These are phyloP conservation scores for Orius insidiosus DNA, from an alignment of 1,140 invertebrate species.

Conservation along the genomic window DNA sequence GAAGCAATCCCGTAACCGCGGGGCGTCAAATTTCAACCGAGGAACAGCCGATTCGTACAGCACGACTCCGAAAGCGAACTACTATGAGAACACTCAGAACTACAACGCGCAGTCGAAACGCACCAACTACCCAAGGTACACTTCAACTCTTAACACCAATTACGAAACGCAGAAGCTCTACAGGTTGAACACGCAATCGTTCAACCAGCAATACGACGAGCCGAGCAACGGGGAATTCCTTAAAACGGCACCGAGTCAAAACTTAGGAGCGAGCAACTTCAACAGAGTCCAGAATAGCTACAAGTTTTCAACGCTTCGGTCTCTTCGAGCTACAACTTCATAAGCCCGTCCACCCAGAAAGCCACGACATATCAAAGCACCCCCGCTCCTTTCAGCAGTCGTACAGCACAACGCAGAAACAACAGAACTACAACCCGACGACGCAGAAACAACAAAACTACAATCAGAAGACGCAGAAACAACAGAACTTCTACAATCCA, in stretches of 20 bases:
- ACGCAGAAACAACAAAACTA: background rate
- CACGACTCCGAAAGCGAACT: slow-evolving; percentile 14
- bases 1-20: slow-evolving; percentile 2
- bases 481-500: background rate
- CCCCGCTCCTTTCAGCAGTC: background rate
- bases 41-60: slow-evolving; percentile 15
- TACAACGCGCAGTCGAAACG: slow-evolving; percentile 7
- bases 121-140: background rate
- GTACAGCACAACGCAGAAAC: background rate
- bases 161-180: slow-evolving; percentile 18
- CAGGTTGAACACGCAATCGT: slow-evolving; percentile 12
- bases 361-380: background rate
- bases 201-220: slow-evolving; percentile 17
- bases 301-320: slow-evolving; percentile 20
- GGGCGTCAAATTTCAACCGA: slow-evolving; percentile 8
- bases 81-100: slow-evolving; percentile 8
- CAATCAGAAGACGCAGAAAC: background rate
- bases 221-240: slow-evolving; percentile 19
- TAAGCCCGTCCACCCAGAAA: slow-evolving; percentile 4
- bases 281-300: slow-evolving; percentile 19
- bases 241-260: slow-evolving; percentile 21
- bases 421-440: background rate
- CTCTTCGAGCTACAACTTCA: slow-evolving; percentile 19
- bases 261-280: slow-evolving; percentile 21
- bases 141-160: slow-evolving; percentile 8